These are phyloP conservation scores for Amphiprion percula DNA, from an alignment of 2,113 vertebrate genomes.

Conservation along the genomic window DNA sequence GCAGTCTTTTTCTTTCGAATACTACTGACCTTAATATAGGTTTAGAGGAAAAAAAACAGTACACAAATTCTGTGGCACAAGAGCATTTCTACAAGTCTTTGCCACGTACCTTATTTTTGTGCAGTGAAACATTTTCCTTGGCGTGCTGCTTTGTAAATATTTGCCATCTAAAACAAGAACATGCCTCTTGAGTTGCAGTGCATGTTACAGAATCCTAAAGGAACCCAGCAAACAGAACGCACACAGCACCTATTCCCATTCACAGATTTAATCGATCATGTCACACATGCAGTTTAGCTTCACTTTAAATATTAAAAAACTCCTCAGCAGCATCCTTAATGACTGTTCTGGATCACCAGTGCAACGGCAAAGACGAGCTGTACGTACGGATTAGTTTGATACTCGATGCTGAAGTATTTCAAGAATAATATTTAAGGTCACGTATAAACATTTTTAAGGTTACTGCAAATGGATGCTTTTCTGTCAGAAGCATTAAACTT, in stretches of 20 bases:
- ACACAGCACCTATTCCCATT: slow-evolving; percentile 21
- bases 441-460: slow-evolving; percentile 60
- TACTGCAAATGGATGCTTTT: slow-evolving; percentile 54
- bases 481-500: slow-evolving; percentile 63
- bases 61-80: slow-evolving; percentile 39
- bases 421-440: slow-evolving; percentile 59
- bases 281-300: slow-evolving; percentile 37
- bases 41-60: slow-evolving; percentile 3
- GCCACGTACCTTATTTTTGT: slow-evolving; percentile 73
- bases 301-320: slow-evolving; percentile 10
- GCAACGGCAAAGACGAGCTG: neutral
- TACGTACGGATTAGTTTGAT: slow-evolving; percentile 13
- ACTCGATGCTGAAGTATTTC: slow-evolving; percentile 36
- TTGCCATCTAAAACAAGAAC: slow-evolving; percentile 83
- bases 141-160: slow-evolving; percentile 80
- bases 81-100: slow-evolving; percentile 68
- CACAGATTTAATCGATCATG: slow-evolving; percentile 39
- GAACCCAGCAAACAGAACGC: slow-evolving; percentile 24
- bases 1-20: slow-evolving; percentile 13
- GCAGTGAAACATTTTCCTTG: slow-evolving; percentile 76
- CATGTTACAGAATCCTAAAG: slow-evolving; percentile 78
- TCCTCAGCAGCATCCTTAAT: neutral
- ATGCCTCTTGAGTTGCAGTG: slow-evolving; percentile 65
- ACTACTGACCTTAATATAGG: slow-evolving; percentile 9
- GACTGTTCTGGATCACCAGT: slow-evolving; percentile 2